phyloP scores from a whole-genome alignment of 2,113 vertebrate genomes.

The Chaenogobius annularis region DNA sequence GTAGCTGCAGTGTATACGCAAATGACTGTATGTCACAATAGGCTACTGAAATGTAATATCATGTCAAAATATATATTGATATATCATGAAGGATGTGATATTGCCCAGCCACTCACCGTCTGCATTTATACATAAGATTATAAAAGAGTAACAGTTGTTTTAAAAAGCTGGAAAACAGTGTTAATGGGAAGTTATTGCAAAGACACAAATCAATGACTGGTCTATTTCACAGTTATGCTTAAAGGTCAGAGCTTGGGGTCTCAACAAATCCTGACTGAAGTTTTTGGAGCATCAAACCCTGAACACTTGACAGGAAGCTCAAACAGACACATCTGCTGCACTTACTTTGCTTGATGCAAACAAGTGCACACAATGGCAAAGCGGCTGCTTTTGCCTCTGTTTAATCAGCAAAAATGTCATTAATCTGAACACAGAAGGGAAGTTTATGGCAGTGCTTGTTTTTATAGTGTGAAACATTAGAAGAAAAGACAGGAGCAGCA shows the following conservation, averaged over 20 bases:
- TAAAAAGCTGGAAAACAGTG: not conserved
- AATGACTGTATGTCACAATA: not conserved
- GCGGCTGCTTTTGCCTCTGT: slow-evolving; percentile 11
- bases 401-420: slow-evolving; percentile 51
- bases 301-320: slow-evolving; percentile 25
- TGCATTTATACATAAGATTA: not conserved
- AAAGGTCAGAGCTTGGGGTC: not conserved
- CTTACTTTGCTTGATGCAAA: slow-evolving; percentile 55
- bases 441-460: slow-evolving; percentile 67
- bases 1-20: not conserved
- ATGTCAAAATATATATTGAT: too few relatives aligned
- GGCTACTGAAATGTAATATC: not conserved
- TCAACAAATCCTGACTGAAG: not conserved
- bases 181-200: not conserved
- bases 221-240: too few relatives aligned
- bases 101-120: not conserved
- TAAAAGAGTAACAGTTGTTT: not conserved
- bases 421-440: slow-evolving; percentile 54
- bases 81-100: not conserved
- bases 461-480: slow-evolving; percentile 65
- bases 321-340: slow-evolving; percentile 20
- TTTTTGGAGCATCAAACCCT: not conserved
- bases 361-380: slow-evolving; percentile 13
- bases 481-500: slow-evolving; percentile 60
- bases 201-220: not conserved